Percentiles rank a stretch among this genome's conserved stretches.
These are phyloP conservation scores for Euplagia quadripunctaria DNA, from an alignment of 2,888 invertebrate species.

Conservation along the genomic window DNA sequence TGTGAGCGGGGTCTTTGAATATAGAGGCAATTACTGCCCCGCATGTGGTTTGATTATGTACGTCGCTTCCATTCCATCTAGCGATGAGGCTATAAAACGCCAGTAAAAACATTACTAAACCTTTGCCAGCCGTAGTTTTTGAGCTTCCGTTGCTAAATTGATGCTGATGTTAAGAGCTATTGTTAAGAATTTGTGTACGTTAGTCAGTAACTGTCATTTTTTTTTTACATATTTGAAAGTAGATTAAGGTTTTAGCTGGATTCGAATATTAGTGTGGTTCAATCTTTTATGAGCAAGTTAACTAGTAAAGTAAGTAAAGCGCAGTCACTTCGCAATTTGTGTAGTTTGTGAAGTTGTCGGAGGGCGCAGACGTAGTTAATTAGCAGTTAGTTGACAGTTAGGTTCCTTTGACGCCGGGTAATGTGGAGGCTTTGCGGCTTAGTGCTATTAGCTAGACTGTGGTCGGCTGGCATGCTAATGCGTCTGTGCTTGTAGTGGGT, in stretches of 20 bases:
- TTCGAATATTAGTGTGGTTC: slow-evolving; percentile 53
- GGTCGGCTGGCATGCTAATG: slow-evolving; percentile 37
- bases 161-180: slow-evolving; percentile 76
- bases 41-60: slow-evolving; percentile 87
- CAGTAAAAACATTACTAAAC: slow-evolving; percentile 82
- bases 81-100: slow-evolving; percentile 77
- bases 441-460: slow-evolving; percentile 55
- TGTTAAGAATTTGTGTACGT: slow-evolving; percentile 70
- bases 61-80: slow-evolving; percentile 81
- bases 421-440: slow-evolving; percentile 62
- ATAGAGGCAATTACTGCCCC: slow-evolving; percentile 86
- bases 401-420: slow-evolving; percentile 70
- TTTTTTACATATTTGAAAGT: slow-evolving; percentile 55
- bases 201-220: slow-evolving; percentile 38
- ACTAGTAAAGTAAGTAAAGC: slow-evolving; percentile 38
- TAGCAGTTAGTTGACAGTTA: slow-evolving; percentile 75
- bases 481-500: background rate
- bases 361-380: slow-evolving; percentile 69
- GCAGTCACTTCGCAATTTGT: slow-evolving; percentile 44
- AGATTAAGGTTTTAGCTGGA: slow-evolving; percentile 58
- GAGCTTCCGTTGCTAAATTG: slow-evolving; percentile 86
- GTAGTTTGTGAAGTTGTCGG: slow-evolving; percentile 54
- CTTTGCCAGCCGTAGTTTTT: slow-evolving; percentile 77
- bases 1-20: slow-evolving; percentile 86
- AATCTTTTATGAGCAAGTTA: slow-evolving; percentile 56